A percentile compares a stretch with the other conserved stretches of the same genome.
These are phyloP conservation scores for Xenus cinereus DNA, from an alignment of 2,113 vertebrate species.

Conservation along the genomic window DNA sequence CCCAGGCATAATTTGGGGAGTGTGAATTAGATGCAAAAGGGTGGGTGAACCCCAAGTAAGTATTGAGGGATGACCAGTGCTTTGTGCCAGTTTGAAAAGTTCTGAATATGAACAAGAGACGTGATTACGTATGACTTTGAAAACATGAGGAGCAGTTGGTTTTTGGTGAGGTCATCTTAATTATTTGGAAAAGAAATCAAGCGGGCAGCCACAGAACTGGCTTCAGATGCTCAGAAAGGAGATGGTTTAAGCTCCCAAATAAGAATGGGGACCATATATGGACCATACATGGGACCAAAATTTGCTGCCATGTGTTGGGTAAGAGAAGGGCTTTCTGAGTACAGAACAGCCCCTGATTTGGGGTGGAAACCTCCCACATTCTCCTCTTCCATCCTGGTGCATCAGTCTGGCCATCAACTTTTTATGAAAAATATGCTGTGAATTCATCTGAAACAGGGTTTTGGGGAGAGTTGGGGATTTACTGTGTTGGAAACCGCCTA, in stretches of 20 bases:
- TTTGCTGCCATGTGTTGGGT: fast-evolving
- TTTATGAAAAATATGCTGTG: fast-evolving
- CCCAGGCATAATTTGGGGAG: not conserved
- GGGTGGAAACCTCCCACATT: not conserved
- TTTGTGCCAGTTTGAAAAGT: fast-evolving
- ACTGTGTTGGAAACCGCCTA: not conserved
- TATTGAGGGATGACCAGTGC: not conserved
- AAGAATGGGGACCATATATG: fast-evolving
- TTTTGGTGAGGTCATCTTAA: not conserved
- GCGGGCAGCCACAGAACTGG: fast-evolving
- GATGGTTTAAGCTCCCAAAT: not conserved
- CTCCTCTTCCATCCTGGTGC: not conserved
- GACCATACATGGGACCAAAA: fast-evolving
- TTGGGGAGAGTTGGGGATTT: not conserved
- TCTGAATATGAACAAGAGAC: fast-evolving
- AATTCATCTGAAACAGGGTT: fast-evolving
- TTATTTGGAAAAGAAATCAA: fast-evolving
- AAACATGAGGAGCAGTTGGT: fast-evolving
- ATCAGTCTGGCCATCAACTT: not conserved
- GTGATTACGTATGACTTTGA: fast-evolving
- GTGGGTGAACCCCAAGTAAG: not conserved
- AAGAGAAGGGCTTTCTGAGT: fast-evolving
- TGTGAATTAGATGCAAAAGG: fast-evolving
- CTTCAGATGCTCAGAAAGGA: fast-evolving
- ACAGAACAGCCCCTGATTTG: not conserved